These are phyloP conservation scores for Drosophila asahinai DNA, from an alignment of 1,140 invertebrate genomes.

Conservation along the genomic window DNA sequence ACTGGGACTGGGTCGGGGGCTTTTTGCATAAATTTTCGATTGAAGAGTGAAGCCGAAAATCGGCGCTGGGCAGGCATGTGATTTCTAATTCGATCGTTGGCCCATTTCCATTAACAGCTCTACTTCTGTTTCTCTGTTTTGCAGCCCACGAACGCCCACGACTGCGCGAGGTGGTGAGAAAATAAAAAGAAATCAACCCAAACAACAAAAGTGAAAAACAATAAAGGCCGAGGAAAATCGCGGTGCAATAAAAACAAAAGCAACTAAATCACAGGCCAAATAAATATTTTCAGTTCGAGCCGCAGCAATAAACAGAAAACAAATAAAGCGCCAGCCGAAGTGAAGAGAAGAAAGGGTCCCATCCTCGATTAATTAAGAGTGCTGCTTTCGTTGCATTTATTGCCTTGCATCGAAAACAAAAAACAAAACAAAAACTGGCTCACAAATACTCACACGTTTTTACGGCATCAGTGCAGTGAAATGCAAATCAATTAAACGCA, in stretches of 20 bases:
- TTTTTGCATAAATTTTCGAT: slow-evolving; percentile 55
- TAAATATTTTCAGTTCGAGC: slow-evolving; percentile 46
- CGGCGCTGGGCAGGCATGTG: slow-evolving; percentile 27
- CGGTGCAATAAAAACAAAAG: slow-evolving; percentile 57
- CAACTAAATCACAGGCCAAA: slow-evolving; percentile 38
- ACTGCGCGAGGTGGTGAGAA: slow-evolving; percentile 21
- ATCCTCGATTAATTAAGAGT: slow-evolving; percentile 66
- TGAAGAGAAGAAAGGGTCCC: slow-evolving; percentile 26
- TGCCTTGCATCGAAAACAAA: slow-evolving; percentile 21
- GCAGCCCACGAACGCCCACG: slow-evolving; percentile 57
- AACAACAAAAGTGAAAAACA: slow-evolving; percentile 68
- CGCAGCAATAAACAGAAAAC: slow-evolving; percentile 35
- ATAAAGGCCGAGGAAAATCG: slow-evolving; percentile 49
- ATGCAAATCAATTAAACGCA: slow-evolving; percentile 69
- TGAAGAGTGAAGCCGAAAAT: slow-evolving; percentile 25
- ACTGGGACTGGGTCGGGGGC: background rate
- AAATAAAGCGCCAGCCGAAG: slow-evolving; percentile 20
- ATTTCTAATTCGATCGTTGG: slow-evolving; percentile 60
- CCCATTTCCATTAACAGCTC: slow-evolving; percentile 52
- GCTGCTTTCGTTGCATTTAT: slow-evolving; percentile 53
- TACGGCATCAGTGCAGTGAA: slow-evolving; percentile 44
- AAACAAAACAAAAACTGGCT: slow-evolving; percentile 33
- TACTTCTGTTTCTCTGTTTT: slow-evolving; percentile 55
- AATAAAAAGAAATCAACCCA: slow-evolving; percentile 49
- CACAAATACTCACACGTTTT: slow-evolving; percentile 45